These are phyloP conservation scores for Hydrophis major DNA, from an alignment of 2,797 vertebrate species.

Conservation along the genomic window DNA sequence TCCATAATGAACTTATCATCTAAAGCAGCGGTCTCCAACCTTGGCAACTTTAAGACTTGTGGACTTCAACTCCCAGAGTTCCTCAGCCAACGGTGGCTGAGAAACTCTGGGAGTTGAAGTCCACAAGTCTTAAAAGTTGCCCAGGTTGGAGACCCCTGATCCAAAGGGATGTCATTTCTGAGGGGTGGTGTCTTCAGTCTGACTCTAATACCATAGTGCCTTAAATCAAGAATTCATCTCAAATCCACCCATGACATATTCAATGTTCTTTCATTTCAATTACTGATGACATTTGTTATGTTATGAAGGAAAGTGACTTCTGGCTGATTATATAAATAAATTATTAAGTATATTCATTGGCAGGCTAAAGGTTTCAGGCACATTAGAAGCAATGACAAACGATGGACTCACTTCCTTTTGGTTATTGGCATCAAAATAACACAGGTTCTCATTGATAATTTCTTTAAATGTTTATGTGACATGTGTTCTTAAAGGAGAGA, in stretches of 20 bases:
- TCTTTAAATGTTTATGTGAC: background rate
- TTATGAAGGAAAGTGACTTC: background rate
- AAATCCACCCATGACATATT: background rate
- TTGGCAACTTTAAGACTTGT: too few species aligned
- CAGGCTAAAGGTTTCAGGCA: background rate
- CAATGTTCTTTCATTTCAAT: background rate
- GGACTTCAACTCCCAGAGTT: too few species aligned
- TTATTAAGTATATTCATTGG: background rate
- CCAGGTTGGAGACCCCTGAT: too few species aligned
- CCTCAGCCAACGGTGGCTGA: too few species aligned
- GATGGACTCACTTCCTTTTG: background rate
- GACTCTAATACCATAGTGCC: background rate
- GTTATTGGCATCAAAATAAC: background rate
- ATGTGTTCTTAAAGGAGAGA: background rate
- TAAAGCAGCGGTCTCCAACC: background rate
- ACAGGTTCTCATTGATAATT: background rate
- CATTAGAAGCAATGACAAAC: background rate
- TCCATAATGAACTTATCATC: background rate
- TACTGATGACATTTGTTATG: background rate
- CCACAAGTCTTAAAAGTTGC: too few species aligned
- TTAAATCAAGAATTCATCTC: background rate
- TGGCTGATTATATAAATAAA: background rate
- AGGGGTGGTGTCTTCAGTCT: background rate
- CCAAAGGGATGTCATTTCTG: background rate
- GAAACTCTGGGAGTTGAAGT: too few species aligned